phyloP scores from a whole-genome alignment of 64 coral and sea anemone genomes.

The Montipora foliosa region DNA sequence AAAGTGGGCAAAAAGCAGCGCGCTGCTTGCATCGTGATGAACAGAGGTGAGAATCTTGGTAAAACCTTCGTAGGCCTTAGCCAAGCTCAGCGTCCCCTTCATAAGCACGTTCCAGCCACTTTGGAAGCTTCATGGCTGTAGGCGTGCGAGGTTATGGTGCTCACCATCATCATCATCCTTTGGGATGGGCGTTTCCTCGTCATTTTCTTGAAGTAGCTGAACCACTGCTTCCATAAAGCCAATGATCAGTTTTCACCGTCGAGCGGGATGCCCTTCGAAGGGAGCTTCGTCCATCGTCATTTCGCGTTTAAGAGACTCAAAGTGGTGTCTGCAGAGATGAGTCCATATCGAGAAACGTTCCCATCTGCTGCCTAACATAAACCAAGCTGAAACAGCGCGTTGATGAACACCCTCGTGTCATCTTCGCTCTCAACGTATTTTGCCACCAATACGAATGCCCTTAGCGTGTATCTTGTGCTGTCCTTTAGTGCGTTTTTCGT shows the following conservation, averaged over 20 bases:
- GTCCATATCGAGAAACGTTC: neutral
- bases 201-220: neutral
- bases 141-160: neutral
- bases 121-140: neutral
- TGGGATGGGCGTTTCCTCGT: neutral
- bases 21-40: conserved; percentile 5
- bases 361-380: neutral
- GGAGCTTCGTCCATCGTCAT: neutral
- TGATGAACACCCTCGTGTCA: neutral
- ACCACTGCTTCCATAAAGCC: conserved; percentile 1
- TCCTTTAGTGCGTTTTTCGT: neutral
- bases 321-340: neutral
- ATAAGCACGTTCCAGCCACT: neutral
- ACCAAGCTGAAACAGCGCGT: neutral
- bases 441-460: neutral
- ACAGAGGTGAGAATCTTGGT: neutral
- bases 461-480: neutral
- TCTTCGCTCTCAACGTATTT: neutral
- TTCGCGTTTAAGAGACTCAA: neutral
- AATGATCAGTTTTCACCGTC: neutral
- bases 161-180: conserved; percentile 1
- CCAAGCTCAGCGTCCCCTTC: neutral
- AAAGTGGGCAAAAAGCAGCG: neutral
- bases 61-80: neutral
- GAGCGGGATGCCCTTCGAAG: neutral